Evolutionary conservation across 2,113 vertebrate genomes (phyloP).

Genomic region (Tichodroma muraria): DNA sequence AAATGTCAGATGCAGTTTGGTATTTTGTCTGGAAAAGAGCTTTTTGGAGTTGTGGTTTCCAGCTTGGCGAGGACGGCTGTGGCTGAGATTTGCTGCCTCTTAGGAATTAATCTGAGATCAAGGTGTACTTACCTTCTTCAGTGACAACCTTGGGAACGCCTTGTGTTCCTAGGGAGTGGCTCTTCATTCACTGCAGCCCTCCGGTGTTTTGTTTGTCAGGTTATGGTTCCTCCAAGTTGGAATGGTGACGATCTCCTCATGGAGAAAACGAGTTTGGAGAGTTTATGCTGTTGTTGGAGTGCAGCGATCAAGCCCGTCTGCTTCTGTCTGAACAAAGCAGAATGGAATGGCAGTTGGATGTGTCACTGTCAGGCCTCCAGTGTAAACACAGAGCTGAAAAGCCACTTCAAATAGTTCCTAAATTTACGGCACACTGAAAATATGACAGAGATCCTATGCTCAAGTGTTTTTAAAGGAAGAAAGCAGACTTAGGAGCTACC

Average conservation of each 20-base stretch:
- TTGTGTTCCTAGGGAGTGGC: neutral
- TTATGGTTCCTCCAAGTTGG: neutral
- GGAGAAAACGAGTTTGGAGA: neutral
- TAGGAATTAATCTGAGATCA: neutral
- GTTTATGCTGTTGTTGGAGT: neutral
- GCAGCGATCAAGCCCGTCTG: fast-evolving
- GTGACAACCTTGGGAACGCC: neutral
- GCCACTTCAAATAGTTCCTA: neutral
- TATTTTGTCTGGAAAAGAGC: neutral
- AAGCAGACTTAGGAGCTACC: neutral
- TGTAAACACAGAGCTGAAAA: neutral
- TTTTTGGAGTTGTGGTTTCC: neutral
- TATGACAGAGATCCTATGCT: fast-evolving
- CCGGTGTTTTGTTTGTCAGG: neutral
- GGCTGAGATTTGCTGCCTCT: neutral
- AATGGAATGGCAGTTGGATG: neutral
- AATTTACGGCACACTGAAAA: neutral
- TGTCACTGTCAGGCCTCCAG: neutral
- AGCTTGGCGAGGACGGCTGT: neutral
- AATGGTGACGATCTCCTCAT: fast-evolving
- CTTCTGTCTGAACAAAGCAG: neutral
- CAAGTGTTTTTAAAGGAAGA: neutral
- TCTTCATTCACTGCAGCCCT: neutral
- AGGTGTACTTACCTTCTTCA: neutral
- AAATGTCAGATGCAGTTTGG: neutral